phyloP scores from a whole-genome alignment of 2,888 invertebrate genomes.

The Clanis bilineata region DNA sequence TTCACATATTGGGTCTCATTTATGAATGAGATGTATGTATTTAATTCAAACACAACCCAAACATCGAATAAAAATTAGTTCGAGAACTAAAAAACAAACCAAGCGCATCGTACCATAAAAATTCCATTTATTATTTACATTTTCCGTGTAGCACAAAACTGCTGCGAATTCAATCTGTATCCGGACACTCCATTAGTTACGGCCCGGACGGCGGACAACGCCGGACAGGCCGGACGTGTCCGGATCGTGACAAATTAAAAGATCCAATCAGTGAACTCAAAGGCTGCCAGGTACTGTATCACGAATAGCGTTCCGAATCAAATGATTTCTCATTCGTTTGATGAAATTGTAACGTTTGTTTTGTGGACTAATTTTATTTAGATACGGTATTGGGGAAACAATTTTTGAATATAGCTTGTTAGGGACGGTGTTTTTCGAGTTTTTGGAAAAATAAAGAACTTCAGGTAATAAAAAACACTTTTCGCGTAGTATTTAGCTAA shows the following conservation, averaged over 20 bases:
- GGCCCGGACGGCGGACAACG: constrained; percentile 17
- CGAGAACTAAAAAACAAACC: not conserved
- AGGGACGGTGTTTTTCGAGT: too few species aligned
- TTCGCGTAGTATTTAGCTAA: too few species aligned
- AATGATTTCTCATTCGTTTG: not conserved
- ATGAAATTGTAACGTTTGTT: not conserved
- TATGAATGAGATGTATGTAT: too few species aligned
- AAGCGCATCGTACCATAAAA: not conserved
- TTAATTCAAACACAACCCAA: not conserved
- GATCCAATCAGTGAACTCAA: constrained; percentile 21
- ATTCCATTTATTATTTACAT: not conserved
- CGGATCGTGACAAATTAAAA: constrained; percentile 30
- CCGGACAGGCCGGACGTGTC: not conserved
- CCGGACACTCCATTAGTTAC: constrained; percentile 23
- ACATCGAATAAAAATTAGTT: not conserved
- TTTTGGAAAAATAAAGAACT: too few species aligned
- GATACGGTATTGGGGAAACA: too few species aligned
- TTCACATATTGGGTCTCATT: too few species aligned
- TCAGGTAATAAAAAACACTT: too few species aligned
- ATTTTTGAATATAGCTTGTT: too few species aligned
- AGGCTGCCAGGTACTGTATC: not conserved
- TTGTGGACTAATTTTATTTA: not conserved
- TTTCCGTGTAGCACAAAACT: not conserved
- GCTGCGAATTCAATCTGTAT: constrained; percentile 14
- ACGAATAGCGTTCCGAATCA: not conserved